Base-by-base conservation (phyloP, 2,888 invertebrate genomes). In the Tinea pellionella region DNA sequence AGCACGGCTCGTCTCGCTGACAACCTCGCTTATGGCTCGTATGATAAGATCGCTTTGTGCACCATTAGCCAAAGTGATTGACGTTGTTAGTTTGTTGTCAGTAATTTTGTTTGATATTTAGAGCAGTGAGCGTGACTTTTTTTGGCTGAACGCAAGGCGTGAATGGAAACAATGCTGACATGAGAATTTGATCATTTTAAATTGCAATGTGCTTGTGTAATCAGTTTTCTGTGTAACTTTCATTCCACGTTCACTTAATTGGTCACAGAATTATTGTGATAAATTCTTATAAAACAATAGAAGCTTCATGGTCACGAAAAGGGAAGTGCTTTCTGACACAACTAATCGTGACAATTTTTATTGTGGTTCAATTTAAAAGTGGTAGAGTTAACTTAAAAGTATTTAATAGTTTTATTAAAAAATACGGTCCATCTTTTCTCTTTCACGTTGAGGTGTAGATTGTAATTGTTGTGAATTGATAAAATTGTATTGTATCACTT, bases 31-130 rank as follows among this genome's bases (percentile, higher is more conserved):
- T 80, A 82, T 78, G 78, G 75, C 66, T 68, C 67, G 63, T 60
- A 61, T 68, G 85, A 85, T 85, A 85, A 76, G 67, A 86, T 85
- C 87, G 67, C 69, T 69, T 72, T 74, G 77, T 75, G 72, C 70
- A 69, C 86, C 81, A 87, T 86, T 86, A 86, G 84, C 81, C 72
- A 78, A 77, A 78, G 75, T 85, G 86, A 87, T 85, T 83, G 87
- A 86, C 87, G 83, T 78, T 72, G 78, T 76, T 78, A 74, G 80
- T 80, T 77, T 80, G 79, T 83, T 83, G 81, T 80, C 72, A 80
- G 86, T 87, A 80, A 84, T 82, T 87, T 81, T 83, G 81, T 85
- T 84, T 82, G 80, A 83, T 78, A 84, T 80, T 71, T 80, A 75
- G 81, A 83, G 74, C 79, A 72, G 71, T 66, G 67, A 67, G 64